Percentiles rank a stretch among this genome's conserved stretches.
These are phyloP conservation scores for Idaea biselata DNA, from an alignment of 2,888 invertebrate species.

Conservation along the genomic window DNA sequence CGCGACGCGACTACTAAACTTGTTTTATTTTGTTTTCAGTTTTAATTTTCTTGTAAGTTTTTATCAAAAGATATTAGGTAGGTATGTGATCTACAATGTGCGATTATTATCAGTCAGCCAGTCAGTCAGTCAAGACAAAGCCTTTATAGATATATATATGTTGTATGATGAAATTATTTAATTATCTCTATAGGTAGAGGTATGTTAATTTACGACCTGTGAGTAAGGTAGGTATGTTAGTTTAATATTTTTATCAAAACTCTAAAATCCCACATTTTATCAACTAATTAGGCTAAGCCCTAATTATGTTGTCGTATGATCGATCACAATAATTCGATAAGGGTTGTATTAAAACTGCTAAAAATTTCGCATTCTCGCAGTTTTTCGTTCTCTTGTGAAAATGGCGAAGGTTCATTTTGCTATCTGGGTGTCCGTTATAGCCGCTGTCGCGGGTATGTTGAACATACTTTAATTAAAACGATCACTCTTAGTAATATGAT, in stretches of 20 bases:
- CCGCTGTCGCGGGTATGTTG: background rate
- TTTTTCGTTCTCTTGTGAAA: background rate
- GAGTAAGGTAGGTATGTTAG: background rate
- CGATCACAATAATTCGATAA: background rate
- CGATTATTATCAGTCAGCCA: no score
- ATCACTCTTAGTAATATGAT: background rate
- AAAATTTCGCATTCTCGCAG: background rate
- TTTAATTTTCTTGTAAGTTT: no score
- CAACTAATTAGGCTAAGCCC: background rate
- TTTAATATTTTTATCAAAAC: background rate
- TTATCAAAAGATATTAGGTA: no score
- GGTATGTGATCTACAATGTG: no score
- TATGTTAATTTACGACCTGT: no score
- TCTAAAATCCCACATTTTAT: background rate
- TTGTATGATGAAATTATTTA: no score
- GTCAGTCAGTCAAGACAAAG: no score
- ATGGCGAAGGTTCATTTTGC: background rate
- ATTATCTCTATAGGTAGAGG: no score
- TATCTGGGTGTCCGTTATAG: background rate
- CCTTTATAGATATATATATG: no score
- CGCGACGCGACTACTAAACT: no score
- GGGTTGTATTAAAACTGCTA: background rate
- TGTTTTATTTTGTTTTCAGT: no score
- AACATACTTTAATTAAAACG: background rate
- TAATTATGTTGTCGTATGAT: background rate